Evolutionary conservation across 2,113 vertebrate species (phyloP).

Genomic region (Barbus barbus): DNA sequence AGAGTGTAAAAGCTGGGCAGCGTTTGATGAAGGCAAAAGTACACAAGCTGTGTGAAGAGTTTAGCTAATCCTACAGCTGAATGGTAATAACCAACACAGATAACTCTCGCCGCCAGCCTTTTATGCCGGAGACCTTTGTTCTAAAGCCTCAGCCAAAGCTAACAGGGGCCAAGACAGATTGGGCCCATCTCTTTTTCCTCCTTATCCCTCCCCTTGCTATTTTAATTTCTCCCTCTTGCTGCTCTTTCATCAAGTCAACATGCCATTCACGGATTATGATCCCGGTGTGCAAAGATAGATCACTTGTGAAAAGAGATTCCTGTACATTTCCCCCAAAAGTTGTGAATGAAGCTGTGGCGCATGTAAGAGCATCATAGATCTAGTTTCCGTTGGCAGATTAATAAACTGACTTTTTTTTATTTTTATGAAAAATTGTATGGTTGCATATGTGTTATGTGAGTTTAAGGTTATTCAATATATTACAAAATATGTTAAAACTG

Average conservation of each 20-base stretch:
- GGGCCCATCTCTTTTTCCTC: conserved; percentile 54
- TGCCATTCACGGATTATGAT: conserved; percentile 84
- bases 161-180: conserved; percentile 65
- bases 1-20: conserved; percentile 61
- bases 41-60: conserved; percentile 65
- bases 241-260: conserved; percentile 81
- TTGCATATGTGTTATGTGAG: not conserved
- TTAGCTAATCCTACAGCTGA: conserved; percentile 69
- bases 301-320: conserved; percentile 66
- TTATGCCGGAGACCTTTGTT: conserved; percentile 81
- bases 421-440: not conserved
- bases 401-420: not conserved
- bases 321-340: not conserved
- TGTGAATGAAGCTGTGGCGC: not conserved
- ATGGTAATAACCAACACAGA: conserved; percentile 74
- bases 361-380: not conserved
- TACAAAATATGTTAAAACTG: not conserved
- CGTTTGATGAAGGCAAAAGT: conserved; percentile 70
- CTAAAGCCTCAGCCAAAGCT: conserved; percentile 82
- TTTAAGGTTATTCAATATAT: not conserved
- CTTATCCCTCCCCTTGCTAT: conserved; percentile 38
- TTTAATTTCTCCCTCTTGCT: conserved; percentile 34
- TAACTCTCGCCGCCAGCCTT: conserved; percentile 79
- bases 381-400: not conserved
- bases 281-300: conserved; percentile 79